These are phyloP conservation scores for Pitta sordida DNA, from an alignment of 2,113 vertebrate genomes.

Conservation along the genomic window DNA sequence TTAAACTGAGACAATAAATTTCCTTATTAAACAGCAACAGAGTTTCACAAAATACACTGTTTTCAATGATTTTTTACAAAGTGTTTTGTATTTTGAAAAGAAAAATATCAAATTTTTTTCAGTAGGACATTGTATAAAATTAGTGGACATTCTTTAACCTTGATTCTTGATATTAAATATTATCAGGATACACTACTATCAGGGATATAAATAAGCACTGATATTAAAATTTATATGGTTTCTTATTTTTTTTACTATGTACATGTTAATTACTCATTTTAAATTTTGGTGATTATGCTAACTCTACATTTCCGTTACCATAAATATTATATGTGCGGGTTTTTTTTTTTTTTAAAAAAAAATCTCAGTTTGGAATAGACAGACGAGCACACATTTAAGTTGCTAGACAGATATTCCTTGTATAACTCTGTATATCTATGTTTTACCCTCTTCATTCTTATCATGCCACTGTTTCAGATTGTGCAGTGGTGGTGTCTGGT, in stretches of 20 bases:
- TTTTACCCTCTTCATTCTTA: background rate
- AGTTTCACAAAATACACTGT: background rate
- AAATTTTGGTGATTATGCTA: background rate
- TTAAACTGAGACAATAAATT: background rate
- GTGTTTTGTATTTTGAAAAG: background rate
- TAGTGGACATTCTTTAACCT: background rate
- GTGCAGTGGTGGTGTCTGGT: background rate
- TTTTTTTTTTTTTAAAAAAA: background rate
- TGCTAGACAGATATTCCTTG: background rate
- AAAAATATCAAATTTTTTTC: background rate
- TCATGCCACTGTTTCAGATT: background rate
- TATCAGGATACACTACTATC: background rate
- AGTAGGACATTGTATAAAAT: background rate
- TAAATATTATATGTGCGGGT: background rate
- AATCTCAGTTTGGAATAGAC: background rate
- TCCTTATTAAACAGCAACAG: background rate
- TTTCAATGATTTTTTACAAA: background rate
- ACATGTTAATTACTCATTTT: background rate
- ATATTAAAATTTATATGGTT: background rate
- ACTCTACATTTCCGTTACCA: background rate
- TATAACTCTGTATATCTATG: background rate
- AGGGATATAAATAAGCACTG: background rate
- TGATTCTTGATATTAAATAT: background rate
- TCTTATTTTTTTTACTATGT: background rate
- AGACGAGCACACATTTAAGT: background rate